Percentiles rank a stretch among this genome's conserved stretches.
Conservation (phyloP, 2,113 vertebrate species). For the Neotoma lepida region DNA sequence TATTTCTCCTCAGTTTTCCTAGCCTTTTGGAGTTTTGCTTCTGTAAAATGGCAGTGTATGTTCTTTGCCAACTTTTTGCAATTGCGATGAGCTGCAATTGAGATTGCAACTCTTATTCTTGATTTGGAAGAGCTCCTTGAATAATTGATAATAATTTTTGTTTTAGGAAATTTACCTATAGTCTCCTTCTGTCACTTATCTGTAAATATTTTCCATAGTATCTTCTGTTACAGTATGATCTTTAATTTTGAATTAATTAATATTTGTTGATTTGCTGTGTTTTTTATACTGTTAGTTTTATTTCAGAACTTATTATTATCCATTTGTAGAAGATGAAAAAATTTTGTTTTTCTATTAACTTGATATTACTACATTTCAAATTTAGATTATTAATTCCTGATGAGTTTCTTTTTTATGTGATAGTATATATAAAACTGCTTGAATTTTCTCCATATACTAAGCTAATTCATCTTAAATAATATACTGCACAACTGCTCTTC, state of each 20-base stretch:
- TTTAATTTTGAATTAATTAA: slow-evolving; percentile 2
- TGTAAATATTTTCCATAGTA: not conserved
- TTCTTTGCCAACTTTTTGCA: not conserved
- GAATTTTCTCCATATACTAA: not conserved
- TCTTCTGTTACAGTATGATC: not conserved
- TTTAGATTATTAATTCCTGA: not conserved
- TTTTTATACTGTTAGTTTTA: not conserved
- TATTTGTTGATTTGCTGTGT: not conserved
- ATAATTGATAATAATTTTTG: not conserved
- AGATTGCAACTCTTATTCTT: not conserved
- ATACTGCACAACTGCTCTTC: not conserved
- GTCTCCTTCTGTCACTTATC: not conserved
- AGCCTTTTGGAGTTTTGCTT: not conserved
- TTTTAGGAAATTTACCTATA: not conserved
- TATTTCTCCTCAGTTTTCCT: not conserved
- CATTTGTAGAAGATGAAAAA: not conserved
- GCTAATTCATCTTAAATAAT: not conserved
- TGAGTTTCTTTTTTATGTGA: not conserved
- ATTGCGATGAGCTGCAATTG: too few relatives aligned
- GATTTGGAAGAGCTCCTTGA: not conserved
- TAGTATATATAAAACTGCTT: not conserved
- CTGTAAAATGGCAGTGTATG: not conserved
- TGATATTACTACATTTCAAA: slow-evolving; percentile 26
- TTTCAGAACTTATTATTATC: not conserved
- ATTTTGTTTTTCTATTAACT: not conserved